Base-by-base conservation (phyloP, 1,140 invertebrate species). In the Phymorhynchus buccinoides region DNA sequence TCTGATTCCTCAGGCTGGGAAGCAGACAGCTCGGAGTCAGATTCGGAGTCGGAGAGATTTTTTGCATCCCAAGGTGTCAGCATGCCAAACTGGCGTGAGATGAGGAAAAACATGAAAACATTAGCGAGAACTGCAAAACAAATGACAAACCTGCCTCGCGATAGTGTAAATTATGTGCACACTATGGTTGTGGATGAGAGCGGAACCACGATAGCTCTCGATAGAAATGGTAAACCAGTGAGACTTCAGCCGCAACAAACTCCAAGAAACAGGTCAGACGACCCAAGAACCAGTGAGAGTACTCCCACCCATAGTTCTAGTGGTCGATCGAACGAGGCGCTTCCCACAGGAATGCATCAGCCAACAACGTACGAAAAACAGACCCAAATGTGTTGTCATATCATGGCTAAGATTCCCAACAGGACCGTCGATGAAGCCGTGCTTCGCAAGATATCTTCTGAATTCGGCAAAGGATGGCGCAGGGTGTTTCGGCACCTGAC, bases 401-500 rank as follows among this genome's bases (percentile, higher is more conserved):
- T 71, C 6, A n/a, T 71, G 41, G n/a, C 1, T 4, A 18, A 1
- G 42, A 18, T 27, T 22, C 12, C 37, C 2, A n/a, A 44, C 1
- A 35, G 18, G 27, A 66, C 6, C 30, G 37, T 83, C n/a, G 66
- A 44, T 71, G n/a, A 44, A 3, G 3, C 1, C 4, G 22, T 83
- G 3, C n/a, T 83, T 9, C 22, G 4, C 2, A 83, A 18, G n/a
- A n/a, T 83, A 4, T 41, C 41, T 30, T 7, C 37, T 30, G 16
- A 83, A 18, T 73, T 83, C 32, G 39, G 66, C 22, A 22, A 27
- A 30, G 81, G 66, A 7, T 83, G 81, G 81, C 62, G 81, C 16
- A 62, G 81, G 32, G 81, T 83, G 14, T 83, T 83, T 30, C 62
- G 81, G 16, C 62, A 71, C 32, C 35, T 83, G 18, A 18, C 0